Conservation (phyloP, 2,888 invertebrate genomes). For the Caenorhabditis macrosperma region DNA sequence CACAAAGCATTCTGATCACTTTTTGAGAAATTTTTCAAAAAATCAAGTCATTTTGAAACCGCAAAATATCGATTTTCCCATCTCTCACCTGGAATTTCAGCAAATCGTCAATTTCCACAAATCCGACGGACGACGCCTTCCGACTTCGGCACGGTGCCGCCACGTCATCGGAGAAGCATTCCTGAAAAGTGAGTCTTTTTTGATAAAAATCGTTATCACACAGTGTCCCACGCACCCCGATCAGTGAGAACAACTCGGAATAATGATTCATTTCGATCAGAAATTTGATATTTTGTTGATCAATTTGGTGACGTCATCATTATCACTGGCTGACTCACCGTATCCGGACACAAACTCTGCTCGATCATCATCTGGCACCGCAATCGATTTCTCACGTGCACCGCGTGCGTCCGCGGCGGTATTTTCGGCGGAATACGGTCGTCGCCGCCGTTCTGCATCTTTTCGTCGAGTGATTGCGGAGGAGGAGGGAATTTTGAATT, state of each 20-base stretch:
- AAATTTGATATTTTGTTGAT: neutral
- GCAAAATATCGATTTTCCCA: neutral
- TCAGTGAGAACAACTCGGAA: neutral
- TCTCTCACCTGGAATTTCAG: slow-evolving; percentile 49
- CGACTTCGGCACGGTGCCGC: slow-evolving; percentile 46
- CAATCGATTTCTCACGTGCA: slow-evolving; percentile 54
- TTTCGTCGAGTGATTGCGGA: neutral
- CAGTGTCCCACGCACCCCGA: no score
- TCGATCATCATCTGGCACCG: slow-evolving; percentile 17
- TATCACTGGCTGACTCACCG: slow-evolving; percentile 17
- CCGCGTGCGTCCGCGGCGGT: slow-evolving; percentile 57
- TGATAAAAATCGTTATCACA: slow-evolving; percentile 12
- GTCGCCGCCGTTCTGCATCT: slow-evolving; percentile 34
- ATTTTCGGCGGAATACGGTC: slow-evolving; percentile 43
- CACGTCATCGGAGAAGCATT: slow-evolving; percentile 21
- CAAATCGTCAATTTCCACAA: slow-evolving; percentile 58
- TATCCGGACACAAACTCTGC: slow-evolving; percentile 19
- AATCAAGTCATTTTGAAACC: neutral
- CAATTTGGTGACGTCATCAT: slow-evolving; percentile 21
- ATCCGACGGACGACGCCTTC: slow-evolving; percentile 52
- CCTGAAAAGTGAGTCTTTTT: slow-evolving; percentile 24
- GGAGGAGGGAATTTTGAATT: neutral
- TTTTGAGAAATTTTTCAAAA: neutral
- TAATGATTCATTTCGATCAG: neutral
- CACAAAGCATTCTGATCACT: neutral